Percentiles rank a stretch among this genome's conserved stretches.
phyloP scores from a whole-genome alignment of 2,113 vertebrate genomes.

The Ophiodon elongatus region DNA sequence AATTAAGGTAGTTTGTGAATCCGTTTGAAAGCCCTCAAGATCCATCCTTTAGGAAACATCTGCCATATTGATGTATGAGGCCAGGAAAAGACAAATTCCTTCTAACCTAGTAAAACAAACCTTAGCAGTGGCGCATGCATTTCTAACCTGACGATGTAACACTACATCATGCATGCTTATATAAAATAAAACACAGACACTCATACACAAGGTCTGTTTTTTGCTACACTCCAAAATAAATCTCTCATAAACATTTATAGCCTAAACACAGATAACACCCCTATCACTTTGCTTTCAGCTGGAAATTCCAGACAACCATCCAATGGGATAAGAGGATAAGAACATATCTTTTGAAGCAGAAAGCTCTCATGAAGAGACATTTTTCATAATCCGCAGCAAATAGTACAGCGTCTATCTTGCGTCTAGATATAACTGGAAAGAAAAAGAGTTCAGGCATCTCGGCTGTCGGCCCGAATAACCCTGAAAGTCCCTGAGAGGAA shows the following conservation, averaged over 20 bases:
- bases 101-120: constrained; percentile 75
- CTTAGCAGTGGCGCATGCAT: constrained; percentile 29
- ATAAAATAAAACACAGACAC: constrained; percentile 8
- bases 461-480: constrained; percentile 19
- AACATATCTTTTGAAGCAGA: constrained; percentile 41
- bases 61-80: constrained; percentile 80
- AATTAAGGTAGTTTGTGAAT: constrained; percentile 80
- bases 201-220: constrained; percentile 52
- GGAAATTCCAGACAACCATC: constrained; percentile 65
- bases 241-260: constrained; percentile 81
- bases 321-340: constrained; percentile 50
- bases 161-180: not conserved
- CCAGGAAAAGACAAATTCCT: constrained; percentile 79
- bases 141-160: constrained; percentile 12
- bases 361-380: constrained; percentile 36
- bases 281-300: constrained; percentile 65
- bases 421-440: constrained; percentile 43
- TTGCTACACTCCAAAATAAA: constrained; percentile 75
- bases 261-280: constrained; percentile 80
- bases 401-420: constrained; percentile 26
- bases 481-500: constrained; percentile 46
- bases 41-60: constrained; percentile 81
- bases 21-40: constrained; percentile 71
- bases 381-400: constrained; percentile 62
- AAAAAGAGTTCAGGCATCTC: constrained; percentile 6